Evolutionary conservation across 2,888 invertebrate species (phyloP).

Genomic region (Dysmachus trigonus): DNA sequence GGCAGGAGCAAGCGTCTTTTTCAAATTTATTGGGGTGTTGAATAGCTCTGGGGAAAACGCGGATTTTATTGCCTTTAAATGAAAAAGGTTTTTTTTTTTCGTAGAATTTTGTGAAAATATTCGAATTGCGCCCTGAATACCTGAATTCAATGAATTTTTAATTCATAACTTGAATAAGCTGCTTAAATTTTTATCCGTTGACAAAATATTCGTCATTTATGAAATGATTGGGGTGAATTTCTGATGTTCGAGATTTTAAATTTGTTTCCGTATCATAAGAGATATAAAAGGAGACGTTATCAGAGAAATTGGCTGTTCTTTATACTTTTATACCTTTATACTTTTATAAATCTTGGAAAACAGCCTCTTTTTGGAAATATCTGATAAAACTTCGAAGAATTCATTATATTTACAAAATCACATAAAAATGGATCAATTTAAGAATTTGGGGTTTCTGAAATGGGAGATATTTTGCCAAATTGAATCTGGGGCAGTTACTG

Average conservation of each 20-base stretch:
- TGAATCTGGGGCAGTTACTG: no score
- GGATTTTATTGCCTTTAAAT: background rate
- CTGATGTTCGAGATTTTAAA: background rate
- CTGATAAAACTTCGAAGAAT: no score
- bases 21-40: conserved; percentile 27
- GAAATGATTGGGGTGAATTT: background rate
- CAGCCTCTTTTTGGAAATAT: background rate
- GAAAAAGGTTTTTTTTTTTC: background rate
- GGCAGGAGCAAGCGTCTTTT: conserved; percentile 16
- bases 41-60: conserved; percentile 2
- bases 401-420: no score
- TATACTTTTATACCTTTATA: no score
- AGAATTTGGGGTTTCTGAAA: background rate
- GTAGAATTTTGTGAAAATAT: background rate
- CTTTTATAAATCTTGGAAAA: no score
- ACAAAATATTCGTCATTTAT: background rate
- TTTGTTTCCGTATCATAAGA: background rate
- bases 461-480: no score
- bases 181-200: background rate
- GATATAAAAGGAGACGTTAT: background rate
- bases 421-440: background rate
- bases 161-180: background rate
- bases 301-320: background rate
- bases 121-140: background rate
- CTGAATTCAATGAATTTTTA: background rate